Percentiles rank a stretch among this genome's conserved stretches.
phyloP scores from a whole-genome alignment of 2,113 vertebrate species.

The Murina feae region DNA sequence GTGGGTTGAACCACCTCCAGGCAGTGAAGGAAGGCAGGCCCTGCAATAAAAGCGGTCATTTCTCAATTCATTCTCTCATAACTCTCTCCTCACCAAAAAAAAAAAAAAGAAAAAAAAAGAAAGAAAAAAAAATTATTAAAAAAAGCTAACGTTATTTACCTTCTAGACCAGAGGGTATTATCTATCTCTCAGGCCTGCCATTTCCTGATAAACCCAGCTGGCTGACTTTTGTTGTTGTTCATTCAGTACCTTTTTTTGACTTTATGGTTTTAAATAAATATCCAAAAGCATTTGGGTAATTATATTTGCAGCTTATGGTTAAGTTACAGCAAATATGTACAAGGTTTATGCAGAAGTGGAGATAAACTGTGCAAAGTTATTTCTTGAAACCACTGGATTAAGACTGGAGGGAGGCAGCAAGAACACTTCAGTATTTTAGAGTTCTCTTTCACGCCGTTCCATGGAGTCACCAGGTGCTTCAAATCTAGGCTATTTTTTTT shows the following conservation, averaged over 20 bases:
- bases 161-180: conserved; percentile 16
- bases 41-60: conserved; percentile 1
- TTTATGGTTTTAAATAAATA: conserved; percentile 9
- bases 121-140: background rate
- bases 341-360: background rate
- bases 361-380: conserved; percentile 7
- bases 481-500: background rate
- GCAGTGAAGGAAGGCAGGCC: background rate
- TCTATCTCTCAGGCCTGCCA: background rate
- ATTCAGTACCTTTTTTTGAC: background rate
- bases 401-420: background rate
- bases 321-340: background rate
- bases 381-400: background rate
- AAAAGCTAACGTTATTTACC: background rate
- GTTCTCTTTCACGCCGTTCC: background rate
- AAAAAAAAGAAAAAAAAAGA: background rate
- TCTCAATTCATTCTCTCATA: conserved; percentile 11
- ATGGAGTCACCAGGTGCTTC: background rate
- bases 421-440: background rate
- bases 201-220: conserved; percentile 24
- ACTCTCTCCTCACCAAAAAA: background rate
- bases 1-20: background rate
- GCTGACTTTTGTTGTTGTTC: background rate
- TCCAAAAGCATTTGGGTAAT: background rate
- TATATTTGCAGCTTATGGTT: background rate